These are phyloP conservation scores for Silurus glanis DNA, from an alignment of 2,113 vertebrate species.

Conservation along the genomic window DNA sequence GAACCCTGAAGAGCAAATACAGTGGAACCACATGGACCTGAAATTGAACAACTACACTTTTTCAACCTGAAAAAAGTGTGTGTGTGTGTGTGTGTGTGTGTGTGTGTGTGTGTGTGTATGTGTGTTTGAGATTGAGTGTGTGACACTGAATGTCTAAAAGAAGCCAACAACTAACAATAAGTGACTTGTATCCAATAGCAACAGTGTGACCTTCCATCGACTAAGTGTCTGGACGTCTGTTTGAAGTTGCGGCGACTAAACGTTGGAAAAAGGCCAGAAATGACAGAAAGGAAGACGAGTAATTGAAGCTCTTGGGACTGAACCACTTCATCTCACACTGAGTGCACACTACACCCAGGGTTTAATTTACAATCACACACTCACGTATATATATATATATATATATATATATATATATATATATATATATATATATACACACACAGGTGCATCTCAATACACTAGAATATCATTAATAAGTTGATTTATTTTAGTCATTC, in stretches of 20 bases:
- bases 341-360: neutral
- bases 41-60: neutral
- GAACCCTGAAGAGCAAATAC: neutral
- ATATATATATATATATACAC: too few species aligned
- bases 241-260: slow-evolving; percentile 40
- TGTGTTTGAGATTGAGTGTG: neutral
- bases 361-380: neutral
- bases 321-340: slow-evolving; percentile 21
- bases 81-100: slow-evolving; percentile 14
- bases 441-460: too few species aligned
- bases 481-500: too few species aligned
- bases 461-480: too few species aligned
- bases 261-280: slow-evolving; percentile 33
- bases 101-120: slow-evolving; percentile 2
- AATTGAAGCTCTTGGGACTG: slow-evolving; percentile 31
- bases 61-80: neutral
- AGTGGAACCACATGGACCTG: neutral
- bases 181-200: slow-evolving; percentile 36
- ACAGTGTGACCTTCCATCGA: slow-evolving; percentile 46
- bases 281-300: slow-evolving; percentile 35
- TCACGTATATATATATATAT: neutral
- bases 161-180: slow-evolving; percentile 41
- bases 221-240: slow-evolving; percentile 43
- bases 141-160: slow-evolving; percentile 26
- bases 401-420: too few species aligned